Evolutionary conservation across 2,113 vertebrate genomes (phyloP), one percentile per base, ranked within the genome.

Genomic region (Cavia porcellus): DNA sequence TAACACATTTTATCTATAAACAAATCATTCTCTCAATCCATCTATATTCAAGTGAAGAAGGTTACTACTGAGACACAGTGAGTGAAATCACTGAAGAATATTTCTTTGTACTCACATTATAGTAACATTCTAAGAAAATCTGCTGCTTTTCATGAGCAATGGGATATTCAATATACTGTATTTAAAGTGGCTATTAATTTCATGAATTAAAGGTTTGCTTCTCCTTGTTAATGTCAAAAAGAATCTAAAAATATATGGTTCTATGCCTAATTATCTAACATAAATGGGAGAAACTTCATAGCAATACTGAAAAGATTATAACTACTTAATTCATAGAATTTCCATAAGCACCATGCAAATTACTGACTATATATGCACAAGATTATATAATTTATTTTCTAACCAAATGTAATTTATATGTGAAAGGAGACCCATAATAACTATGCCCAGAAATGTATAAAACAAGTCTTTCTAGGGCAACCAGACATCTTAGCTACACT

Each of bases 231-330:
- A 38, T 24, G 70, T 80, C 32, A 74, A 80, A 30, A 83, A 66
- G 3, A 86, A 80, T 89, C 17, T 35, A 24, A 59, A 86, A 92
- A 79, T 79, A 79, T 80, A 35, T 64, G 1, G 96, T 35, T 81
- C 9, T 59, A 74, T 95, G 55, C 22, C 50, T 45, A 95, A 50
- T 81, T 79, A 61, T 35, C 5, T 91, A 86, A 61, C 3, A 66
- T 15, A 89, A 93, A 7, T 52, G 0, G 17, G 79, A 38, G 14
- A 61, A 82, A 7, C 1, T 74, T 64, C 59, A 62, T 38, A 87
- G 17, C 81, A 92, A 64, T 82, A n/a, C 13, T 85, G 30, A 92
- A 89, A 84, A 9, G 52, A 84, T 61, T 88, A 61, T 70, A 84
- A 87, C 24, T 88, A 87, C 86, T 89, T 70, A 70, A 64, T 59